Base-by-base conservation (phyloP, 2,888 invertebrate genomes). In the Folsomia candida region DNA sequence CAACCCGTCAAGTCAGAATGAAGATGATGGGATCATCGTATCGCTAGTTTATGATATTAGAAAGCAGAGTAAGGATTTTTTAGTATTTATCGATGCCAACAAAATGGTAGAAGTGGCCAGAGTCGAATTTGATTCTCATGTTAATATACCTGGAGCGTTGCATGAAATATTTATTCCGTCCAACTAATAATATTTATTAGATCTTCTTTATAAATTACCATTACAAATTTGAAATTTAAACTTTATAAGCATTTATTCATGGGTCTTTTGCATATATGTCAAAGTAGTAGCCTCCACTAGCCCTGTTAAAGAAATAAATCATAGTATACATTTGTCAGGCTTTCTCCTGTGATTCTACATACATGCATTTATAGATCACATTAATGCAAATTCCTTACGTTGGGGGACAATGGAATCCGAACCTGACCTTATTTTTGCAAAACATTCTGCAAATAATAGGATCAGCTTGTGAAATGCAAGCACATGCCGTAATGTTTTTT, bases 11-110 rank as follows among this genome's bases (percentile, higher is more conserved):
- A 62, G 29, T 51, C 14, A 64, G 0, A 80, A 80, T 18, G 86
- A 86, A 80, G 86, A 86, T 75, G 86, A 86, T 72, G 86, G 86
- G 20, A 77, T 82, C 14, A 67, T 83, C 14, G 76, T 83, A 67
- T 78, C 80, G 37, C 77, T 81, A 54, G 80, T 81, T 20, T 79
- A 81, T 20, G 81, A 82, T 67, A 75, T 79, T 3, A 72, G 78
- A 27, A 73, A 77, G 61, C 79, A 73, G 26, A 66, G 72, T 29
- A 75, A 79, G 29, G 80, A 81, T 28, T 77, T 80, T 29, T 75
- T 85, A 54, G 77, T 83, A 9, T 78, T 84, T 28, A 79, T 85
- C 54, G 82, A 84, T 80, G 84, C 82, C 0, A 81, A 80, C 64
- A 81, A 80, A 57, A 81, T 85, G 80, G 80, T 73, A 14, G 84